These are phyloP conservation scores for Sebastiscus tertius DNA, from an alignment of 2,797 vertebrate species.

Conservation along the genomic window DNA sequence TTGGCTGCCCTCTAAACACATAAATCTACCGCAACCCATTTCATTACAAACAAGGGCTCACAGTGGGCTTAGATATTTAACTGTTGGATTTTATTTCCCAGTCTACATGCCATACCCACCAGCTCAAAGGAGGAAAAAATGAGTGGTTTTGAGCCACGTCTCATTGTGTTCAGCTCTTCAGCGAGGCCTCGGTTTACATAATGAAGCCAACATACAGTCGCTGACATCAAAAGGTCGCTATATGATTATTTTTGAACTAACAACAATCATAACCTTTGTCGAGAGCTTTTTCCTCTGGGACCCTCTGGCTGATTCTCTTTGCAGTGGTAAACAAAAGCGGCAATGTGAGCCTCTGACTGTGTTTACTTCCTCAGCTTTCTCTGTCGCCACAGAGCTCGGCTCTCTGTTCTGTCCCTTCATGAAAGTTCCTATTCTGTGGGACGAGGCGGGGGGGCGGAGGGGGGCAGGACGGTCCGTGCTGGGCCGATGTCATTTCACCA, in stretches of 20 bases:
- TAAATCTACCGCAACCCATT: background rate
- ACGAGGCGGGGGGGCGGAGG: background rate
- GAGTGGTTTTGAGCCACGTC: conserved; percentile 7
- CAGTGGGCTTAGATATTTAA: background rate
- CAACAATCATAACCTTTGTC: conserved; percentile 51
- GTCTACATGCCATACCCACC: background rate
- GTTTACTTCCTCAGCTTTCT: conserved; percentile 69
- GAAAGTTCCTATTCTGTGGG: conserved; percentile 80
- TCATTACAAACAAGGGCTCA: background rate
- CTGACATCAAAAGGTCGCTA: conserved; percentile 34
- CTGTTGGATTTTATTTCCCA: background rate
- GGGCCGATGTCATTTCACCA: conserved; percentile 59
- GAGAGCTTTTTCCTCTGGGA: conserved; percentile 30
- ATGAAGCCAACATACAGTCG: conserved; percentile 14
- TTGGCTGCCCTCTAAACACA: background rate
- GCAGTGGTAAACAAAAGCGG: conserved; percentile 63
- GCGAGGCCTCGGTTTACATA: conserved; percentile 19
- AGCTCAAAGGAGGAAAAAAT: background rate
- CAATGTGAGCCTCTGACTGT: conserved; percentile 59
- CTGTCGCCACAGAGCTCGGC: conserved; percentile 44
- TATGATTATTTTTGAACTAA: conserved; percentile 21
- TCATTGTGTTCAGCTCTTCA: conserved; percentile 40
- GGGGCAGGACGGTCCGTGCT: conserved; percentile 43
- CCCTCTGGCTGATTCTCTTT: conserved; percentile 49
- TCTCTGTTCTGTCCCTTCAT: conserved; percentile 68